Evolutionary conservation across 2,113 vertebrate species (phyloP), one percentile per base, ranked within the genome.

Genomic region (Camelus bactrianus): DNA sequence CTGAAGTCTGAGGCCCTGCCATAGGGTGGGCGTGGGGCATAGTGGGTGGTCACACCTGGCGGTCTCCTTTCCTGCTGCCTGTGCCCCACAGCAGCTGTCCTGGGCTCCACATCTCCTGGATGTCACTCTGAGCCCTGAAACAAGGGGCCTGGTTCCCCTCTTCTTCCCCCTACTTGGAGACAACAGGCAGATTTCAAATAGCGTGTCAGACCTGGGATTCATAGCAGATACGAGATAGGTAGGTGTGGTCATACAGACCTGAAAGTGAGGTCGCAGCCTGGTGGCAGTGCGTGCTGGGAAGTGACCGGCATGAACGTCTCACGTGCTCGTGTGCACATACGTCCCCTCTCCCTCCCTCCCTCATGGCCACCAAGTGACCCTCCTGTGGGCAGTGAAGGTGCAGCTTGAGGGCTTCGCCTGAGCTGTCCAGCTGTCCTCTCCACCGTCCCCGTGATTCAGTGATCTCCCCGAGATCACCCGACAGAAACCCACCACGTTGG

Each of bases 141-240:
- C 12, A 24, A 19, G 20, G 50, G 26, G 12, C 75, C 5, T 2
- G 86, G 79, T 67, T 9, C 30, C 6, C 10, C 77, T 42, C 1
- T 0, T 9, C 35, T 91, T n/a, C 15, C 20, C 60, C 48, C 38
- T 42, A n/a, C 50, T 14, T 9, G 11, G 19, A 60, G 83, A 38
- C 2, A 22, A 17, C 32, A 24, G 54, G n/a, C 50, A 35, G 62
- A 42, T 60, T 26, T 69, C 67, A 62, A 13, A 6, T 32, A 56
- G 3, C 52, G 0, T 11, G 4, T 8, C 1, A 1, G 58, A 46
- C 20, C 2, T 2, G 13, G 54, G 42, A n/a, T 42, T 42, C 38
- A 42, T 42, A 42, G 38, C 38, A 42, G 38, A 42, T 42, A 42
- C 5, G 38, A 42, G 38, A 42, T 42, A 42, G 38, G 38, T 42